phyloP scores from a whole-genome alignment of 2,797 vertebrate genomes.

The Ceryle rudis region DNA sequence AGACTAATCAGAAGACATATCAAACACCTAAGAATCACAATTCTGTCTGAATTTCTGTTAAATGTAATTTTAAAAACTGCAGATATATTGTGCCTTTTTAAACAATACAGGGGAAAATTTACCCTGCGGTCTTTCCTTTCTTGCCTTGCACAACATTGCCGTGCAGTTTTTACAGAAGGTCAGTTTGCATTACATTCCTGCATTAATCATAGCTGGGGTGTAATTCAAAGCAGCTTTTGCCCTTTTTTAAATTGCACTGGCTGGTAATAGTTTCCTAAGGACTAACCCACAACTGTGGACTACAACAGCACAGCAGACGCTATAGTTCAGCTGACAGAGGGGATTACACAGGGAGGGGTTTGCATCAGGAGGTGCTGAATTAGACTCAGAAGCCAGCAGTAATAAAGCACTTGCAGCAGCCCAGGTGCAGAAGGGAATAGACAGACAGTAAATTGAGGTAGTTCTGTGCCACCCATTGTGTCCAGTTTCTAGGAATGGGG shows the following conservation, averaged over 20 bases:
- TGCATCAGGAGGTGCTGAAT: not conserved
- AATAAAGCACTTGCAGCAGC: not conserved
- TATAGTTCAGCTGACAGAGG: not conserved
- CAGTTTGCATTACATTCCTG: not conserved
- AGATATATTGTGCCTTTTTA: not conserved
- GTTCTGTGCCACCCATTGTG: not conserved
- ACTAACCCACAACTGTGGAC: not conserved
- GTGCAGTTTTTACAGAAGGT: not conserved
- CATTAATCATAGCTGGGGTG: not conserved
- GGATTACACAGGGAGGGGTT: not conserved
- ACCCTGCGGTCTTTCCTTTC: not conserved
- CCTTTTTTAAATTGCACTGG: not conserved
- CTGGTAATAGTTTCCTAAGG: not conserved
- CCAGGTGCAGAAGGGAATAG: not conserved
- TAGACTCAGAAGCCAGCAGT: not conserved
- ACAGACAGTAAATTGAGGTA: not conserved
- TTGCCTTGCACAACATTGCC: not conserved
- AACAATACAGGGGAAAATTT: not conserved
- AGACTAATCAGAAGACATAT: constrained; percentile 25
- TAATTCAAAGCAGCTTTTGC: not conserved
- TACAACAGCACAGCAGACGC: not conserved
- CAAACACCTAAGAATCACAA: constrained; percentile 14
- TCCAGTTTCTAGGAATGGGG: not conserved
- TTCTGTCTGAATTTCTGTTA: not conserved
- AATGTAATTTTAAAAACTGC: not conserved